A percentile compares a stretch with the other conserved stretches of the same genome.
phyloP scores from a whole-genome alignment of 1,140 invertebrate genomes.

The Lanistes nyassanus region DNA sequence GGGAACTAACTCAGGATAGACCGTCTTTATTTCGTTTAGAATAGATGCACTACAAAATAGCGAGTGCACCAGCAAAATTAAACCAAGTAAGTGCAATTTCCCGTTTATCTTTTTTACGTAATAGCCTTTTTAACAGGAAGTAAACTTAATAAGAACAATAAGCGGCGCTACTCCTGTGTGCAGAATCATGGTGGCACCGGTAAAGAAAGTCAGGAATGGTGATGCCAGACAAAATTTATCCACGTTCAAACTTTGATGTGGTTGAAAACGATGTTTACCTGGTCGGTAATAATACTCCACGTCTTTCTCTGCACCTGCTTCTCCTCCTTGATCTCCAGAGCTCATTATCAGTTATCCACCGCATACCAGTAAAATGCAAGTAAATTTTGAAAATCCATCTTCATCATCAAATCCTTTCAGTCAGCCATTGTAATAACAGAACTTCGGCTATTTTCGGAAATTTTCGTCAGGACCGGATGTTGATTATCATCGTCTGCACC shows the following conservation, averaged over 20 bases:
- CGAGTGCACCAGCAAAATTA: conserved; percentile 73
- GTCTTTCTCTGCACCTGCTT: conserved; percentile 54
- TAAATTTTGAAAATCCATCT: conserved; percentile 38
- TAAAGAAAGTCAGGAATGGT: conserved; percentile 18
- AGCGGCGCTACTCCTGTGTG: neutral
- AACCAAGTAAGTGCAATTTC: neutral
- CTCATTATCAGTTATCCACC: conserved; percentile 46
- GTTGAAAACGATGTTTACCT: conserved; percentile 34
- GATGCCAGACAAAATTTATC: conserved; percentile 13
- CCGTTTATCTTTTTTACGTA: neutral
- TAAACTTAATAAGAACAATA: neutral
- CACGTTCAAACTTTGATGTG: conserved; percentile 1
- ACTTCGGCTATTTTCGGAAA: conserved; percentile 45
- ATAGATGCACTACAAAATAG: conserved; percentile 73
- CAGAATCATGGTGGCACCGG: conserved; percentile 13
- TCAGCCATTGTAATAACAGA: conserved; percentile 58
- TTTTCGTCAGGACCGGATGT: conserved; percentile 47
- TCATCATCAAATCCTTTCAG: conserved; percentile 46
- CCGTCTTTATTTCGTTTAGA: neutral
- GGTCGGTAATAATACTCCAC: conserved; percentile 56
- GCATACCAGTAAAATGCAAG: conserved; percentile 37
- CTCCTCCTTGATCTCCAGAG: conserved; percentile 48
- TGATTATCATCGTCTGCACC: conserved; percentile 35
- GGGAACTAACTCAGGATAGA: conserved; percentile 19
- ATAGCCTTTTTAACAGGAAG: neutral